These are phyloP conservation scores for Ctenopoma multispine DNA, from an alignment of 2,797 vertebrate species.

Conservation along the genomic window DNA sequence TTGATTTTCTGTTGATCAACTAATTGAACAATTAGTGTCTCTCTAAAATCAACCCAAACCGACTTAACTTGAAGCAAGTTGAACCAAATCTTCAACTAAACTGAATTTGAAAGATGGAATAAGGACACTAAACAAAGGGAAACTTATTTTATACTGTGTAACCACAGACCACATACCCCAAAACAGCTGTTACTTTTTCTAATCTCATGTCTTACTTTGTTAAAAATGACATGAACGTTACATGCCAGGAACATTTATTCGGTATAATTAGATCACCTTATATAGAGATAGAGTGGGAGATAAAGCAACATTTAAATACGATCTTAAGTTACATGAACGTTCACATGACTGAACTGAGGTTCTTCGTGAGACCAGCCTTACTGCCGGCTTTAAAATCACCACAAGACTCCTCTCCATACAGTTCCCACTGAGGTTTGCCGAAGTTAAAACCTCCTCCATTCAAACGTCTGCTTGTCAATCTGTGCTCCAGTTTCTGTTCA, in stretches of 20 bases:
- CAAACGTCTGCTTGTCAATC: conserved; percentile 17
- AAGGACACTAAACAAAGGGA: background rate
- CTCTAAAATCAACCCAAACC: background rate
- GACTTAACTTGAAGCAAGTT: background rate
- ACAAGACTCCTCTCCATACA: background rate
- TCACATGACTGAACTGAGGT: background rate
- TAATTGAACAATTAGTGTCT: background rate
- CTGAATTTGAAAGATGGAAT: background rate
- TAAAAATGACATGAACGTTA: background rate
- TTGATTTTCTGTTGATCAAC: background rate
- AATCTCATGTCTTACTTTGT: background rate
- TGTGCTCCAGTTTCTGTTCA: conserved; percentile 35
- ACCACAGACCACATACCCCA: too few relatives aligned
- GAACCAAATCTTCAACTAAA: background rate
- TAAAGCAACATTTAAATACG: background rate
- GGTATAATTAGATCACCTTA: background rate
- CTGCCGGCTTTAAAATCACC: background rate
- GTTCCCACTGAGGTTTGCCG: background rate
- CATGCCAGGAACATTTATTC: background rate
- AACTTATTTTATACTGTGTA: background rate
- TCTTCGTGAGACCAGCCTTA: background rate
- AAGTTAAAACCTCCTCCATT: conserved; percentile 27
- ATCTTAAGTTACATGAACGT: background rate
- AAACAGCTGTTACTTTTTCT: background rate
- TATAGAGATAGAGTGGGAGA: background rate